phyloP scores from a whole-genome alignment of 2,888 invertebrate species.

The Macrophya alboannulata region DNA sequence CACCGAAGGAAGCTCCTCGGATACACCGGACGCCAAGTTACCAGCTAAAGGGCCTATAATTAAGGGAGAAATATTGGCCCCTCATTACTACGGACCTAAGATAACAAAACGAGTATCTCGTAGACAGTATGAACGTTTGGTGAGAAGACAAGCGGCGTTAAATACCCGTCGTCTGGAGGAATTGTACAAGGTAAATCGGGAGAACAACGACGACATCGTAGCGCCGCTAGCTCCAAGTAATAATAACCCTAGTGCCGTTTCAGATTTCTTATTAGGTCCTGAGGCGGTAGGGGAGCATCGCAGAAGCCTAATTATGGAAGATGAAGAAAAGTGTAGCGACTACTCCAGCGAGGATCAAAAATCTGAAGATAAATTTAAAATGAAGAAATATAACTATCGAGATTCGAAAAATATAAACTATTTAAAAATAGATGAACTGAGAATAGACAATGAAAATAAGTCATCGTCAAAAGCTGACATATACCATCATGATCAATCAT shows the following conservation, averaged over 20 bases:
- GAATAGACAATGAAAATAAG: constrained; percentile 6
- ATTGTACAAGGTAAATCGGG: constrained; percentile 71
- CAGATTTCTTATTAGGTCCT: constrained; percentile 70
- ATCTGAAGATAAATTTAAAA: constrained; percentile 41
- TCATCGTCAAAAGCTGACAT: constrained; percentile 3
- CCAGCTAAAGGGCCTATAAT: constrained; percentile 37
- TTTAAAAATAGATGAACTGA: constrained; percentile 2
- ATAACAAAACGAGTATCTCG: constrained; percentile 64
- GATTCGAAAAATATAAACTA: neutral
- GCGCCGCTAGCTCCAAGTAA: constrained; percentile 65
- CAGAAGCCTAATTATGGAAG: constrained; percentile 55
- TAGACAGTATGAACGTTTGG: constrained; percentile 64
- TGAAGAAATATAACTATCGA: neutral
- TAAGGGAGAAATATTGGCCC: constrained; percentile 48
- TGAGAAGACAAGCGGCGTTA: constrained; percentile 62
- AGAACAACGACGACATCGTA: constrained; percentile 62
- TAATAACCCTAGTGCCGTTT: constrained; percentile 73
- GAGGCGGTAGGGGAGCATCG: constrained; percentile 57
- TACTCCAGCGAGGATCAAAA: constrained; percentile 35
- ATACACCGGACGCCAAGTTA: neutral
- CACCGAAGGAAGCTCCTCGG: constrained; percentile 67
- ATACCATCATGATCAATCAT: neutral
- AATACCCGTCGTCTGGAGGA: constrained; percentile 64
- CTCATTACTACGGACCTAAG: constrained; percentile 48
- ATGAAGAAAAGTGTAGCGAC: constrained; percentile 32